These are phyloP conservation scores for Myotis yumanensis DNA, from an alignment of 2,113 vertebrate genomes.

Conservation along the genomic window DNA sequence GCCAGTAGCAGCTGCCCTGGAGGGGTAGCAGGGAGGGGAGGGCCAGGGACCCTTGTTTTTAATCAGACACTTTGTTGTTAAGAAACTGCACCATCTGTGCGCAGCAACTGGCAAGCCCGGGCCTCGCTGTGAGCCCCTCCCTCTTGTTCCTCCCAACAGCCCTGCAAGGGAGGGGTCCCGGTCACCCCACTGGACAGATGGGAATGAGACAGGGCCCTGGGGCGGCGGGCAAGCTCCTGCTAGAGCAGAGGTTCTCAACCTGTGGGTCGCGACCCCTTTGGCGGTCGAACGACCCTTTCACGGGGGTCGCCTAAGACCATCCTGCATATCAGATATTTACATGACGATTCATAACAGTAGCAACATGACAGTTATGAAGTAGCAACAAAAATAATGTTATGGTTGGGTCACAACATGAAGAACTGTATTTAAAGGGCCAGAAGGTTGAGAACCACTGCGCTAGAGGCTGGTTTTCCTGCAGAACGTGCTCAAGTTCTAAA, in stretches of 20 bases:
- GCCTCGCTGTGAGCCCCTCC: fast-evolving
- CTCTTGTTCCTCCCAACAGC: fast-evolving
- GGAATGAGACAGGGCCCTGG: background rate
- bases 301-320: too few species aligned
- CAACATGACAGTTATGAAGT: too few species aligned
- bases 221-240: fast-evolving
- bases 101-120: fast-evolving
- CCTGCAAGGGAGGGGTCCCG: background rate
- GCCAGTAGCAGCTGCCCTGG: background rate
- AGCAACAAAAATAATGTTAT: too few species aligned
- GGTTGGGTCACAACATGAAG: too few species aligned
- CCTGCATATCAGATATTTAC: too few species aligned
- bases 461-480: background rate
- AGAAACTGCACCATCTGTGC: background rate
- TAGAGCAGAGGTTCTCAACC: too few species aligned
- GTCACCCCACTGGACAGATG: fast-evolving
- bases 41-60: fast-evolving
- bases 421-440: too few species aligned
- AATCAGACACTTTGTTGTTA: too few species aligned
- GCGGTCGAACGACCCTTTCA: too few species aligned
- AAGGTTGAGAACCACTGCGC: too few species aligned
- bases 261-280: too few species aligned
- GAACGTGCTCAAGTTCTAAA: background rate
- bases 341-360: too few species aligned
- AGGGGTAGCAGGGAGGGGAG: background rate